Evolutionary conservation across 2,113 vertebrate species (phyloP), one percentile per base, ranked within the genome.

Genomic region (Rhabdomys dilectus): DNA sequence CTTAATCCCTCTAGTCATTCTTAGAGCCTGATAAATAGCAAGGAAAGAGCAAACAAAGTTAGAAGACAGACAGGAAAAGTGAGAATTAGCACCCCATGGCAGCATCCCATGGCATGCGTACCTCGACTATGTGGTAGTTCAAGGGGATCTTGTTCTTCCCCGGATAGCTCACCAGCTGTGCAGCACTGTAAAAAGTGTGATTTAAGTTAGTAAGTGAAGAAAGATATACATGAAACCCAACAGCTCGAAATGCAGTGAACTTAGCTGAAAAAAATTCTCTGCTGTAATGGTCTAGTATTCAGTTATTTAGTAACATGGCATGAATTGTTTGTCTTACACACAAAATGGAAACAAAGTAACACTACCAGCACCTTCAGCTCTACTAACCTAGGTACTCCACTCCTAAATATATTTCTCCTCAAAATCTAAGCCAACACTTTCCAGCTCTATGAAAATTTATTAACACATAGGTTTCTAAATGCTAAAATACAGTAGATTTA

Each of bases 91-190:
- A 45, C 48, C n/a, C 9, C 62, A n/a, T n/a, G n/a, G n/a, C n/a
- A n/a, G n/a, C n/a, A n/a, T n/a, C n/a, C 45, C 45, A 45, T 45
- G 91, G 89, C 96, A 97, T 51, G 66, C 98, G 19, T 98, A 99
- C 99, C 99, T 99, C 99, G 64, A 99, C 99, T 21, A 99, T 99
- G 96, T 99, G 99, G 97, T 99, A 99, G 98, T 99, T 99, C 97
- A 99, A 99, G 1, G 99, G 99, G 96, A 99, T 99, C 98, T 99
- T 99, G 98, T 99, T 99, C 96, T 99, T 99, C 72, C 99, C 99
- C 10, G 99, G 99, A 95, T 99, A 99, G 98, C 99, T 99, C 95
- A 99, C 99, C 77, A 99, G 98, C 98, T 99, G 99, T 21, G 99
- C 99, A 89, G 99, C 99, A 95, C 99, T 99, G 94, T 68, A 94